Evolutionary conservation across 2,797 vertebrate genomes (phyloP).

Genomic region (Psittacula derbiana): DNA sequence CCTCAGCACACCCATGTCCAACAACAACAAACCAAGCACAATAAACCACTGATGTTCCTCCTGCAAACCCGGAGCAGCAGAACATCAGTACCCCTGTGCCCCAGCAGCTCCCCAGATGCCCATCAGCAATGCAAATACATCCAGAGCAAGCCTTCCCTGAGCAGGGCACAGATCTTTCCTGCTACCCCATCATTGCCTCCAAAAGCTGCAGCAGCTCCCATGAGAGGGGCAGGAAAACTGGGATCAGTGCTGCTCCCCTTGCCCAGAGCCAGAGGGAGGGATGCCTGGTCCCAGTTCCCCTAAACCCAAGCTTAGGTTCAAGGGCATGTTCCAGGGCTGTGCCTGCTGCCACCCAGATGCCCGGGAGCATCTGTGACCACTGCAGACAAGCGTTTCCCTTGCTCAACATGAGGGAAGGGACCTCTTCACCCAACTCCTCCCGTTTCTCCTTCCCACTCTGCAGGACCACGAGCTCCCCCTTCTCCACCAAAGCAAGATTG

Average conservation of each 20-base stretch:
- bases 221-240: background rate
- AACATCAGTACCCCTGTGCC: background rate
- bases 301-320: no score
- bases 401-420: background rate
- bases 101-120: background rate
- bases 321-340: background rate
- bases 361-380: rapidly evolving
- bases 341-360: rapidly evolving
- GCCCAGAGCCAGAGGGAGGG: background rate
- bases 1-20: background rate
- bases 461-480: slow-evolving; percentile 15
- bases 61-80: background rate
- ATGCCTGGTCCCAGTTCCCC: background rate
- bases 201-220: background rate
- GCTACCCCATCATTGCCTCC: background rate
- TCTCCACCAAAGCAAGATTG: background rate
- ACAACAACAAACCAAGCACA: rapidly evolving
- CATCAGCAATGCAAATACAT: rapidly evolving
- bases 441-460: background rate
- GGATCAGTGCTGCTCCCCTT: no score
- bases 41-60: rapidly evolving
- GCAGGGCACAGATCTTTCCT: background rate
- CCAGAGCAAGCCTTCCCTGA: rapidly evolving
- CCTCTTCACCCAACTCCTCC: background rate
- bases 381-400: background rate